Evolutionary conservation across 2,113 vertebrate species (phyloP), one percentile per base, ranked within the genome.

Genomic region (Corythaixoides concolor): DNA sequence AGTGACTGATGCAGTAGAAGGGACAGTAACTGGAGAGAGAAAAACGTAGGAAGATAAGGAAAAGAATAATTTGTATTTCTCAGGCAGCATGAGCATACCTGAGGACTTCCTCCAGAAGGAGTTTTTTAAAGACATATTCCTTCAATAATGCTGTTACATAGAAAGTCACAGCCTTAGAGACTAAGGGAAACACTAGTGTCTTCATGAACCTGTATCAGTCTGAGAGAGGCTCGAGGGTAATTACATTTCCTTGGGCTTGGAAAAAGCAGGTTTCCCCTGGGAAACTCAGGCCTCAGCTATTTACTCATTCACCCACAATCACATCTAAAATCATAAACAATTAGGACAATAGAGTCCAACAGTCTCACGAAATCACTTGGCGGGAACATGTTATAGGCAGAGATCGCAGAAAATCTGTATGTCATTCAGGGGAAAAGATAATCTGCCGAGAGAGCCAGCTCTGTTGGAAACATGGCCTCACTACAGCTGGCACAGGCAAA

Each of bases 91-190:
- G 37, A 26, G 24, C 27, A 30, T 27, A 43, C 19, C 66, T 43
- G 28, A 90, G 24, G 19, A 41, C 33, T 76, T 81, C 18, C 8
- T 88, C 41, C 52, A 45, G 55, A 76, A 77, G 11, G 55, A 33
- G 8, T 27, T 89, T 89, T 95, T 66, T 64, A 66, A 85, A 39
- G 35, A n/a, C 12, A 11, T 32, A 15, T 21, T 86, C 21, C 21
- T 87, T 90, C 0, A 0, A 12, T 56, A 76, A 47, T 15, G 3
- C 10, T 83, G 12, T 35, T 76, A 23, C 3, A 3, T 9, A 84
- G 41, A 70, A 77, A 69, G 45, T 15, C 33, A 21, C 24, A 64
- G 18, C 16, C 45, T 83, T 9, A 23, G 47, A 81, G 20, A 47
- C 11, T 37, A 22, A 67, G 41, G 9, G 41, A 43, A 43, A 43